phyloP scores from a whole-genome alignment of 2,888 invertebrate genomes.

The Drosophila merina region DNA sequence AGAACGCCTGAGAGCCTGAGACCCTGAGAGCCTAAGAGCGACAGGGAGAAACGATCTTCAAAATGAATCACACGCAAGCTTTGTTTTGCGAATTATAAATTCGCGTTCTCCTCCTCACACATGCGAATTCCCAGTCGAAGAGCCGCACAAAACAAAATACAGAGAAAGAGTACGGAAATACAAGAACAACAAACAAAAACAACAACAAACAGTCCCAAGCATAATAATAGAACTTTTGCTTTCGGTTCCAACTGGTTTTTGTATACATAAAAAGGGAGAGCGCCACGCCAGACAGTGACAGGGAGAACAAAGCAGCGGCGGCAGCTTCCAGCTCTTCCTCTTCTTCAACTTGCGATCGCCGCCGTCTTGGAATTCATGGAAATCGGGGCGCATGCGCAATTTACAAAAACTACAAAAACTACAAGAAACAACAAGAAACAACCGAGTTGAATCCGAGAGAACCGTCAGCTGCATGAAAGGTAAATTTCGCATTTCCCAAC shows the following conservation, averaged over 20 bases:
- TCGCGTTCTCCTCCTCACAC: constrained; percentile 52
- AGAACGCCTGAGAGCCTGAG: constrained; percentile 15
- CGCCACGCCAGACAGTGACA: constrained; percentile 9
- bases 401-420: constrained; percentile 26
- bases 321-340: constrained; percentile 41
- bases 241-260: constrained; percentile 79
- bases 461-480: constrained; percentile 47
- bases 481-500: constrained; percentile 25
- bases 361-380: constrained; percentile 48
- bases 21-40: constrained; percentile 22
- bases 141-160: constrained; percentile 26
- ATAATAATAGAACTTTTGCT: constrained; percentile 81
- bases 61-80: constrained; percentile 67
- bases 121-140: constrained; percentile 58
- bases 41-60: constrained; percentile 28
- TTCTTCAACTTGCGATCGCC: constrained; percentile 36
- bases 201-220: constrained; percentile 39
- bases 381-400: constrained; percentile 45
- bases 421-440: constrained; percentile 19
- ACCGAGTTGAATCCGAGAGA: neutral
- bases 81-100: constrained; percentile 57
- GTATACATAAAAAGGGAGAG: constrained; percentile 50
- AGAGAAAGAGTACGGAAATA: constrained; percentile 56
- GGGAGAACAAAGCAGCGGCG: constrained; percentile 31
- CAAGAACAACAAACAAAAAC: constrained; percentile 38